These are phyloP conservation scores for Macroramphosus scolopax DNA, from an alignment of 2,797 vertebrate species.

Conservation along the genomic window DNA sequence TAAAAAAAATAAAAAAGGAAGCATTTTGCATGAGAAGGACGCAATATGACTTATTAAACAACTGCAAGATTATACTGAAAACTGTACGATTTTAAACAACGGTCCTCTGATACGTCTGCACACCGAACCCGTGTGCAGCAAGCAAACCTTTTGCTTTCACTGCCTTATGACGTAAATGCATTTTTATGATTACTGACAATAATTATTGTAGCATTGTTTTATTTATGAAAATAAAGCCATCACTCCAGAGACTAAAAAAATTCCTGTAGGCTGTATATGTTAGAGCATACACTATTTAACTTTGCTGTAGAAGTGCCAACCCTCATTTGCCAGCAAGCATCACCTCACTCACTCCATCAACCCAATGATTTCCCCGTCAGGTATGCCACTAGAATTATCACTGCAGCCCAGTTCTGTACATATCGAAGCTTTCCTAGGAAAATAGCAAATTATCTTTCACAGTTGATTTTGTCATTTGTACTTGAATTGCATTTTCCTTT, in stretches of 20 bases:
- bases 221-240: slow-evolving; percentile 86
- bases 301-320: slow-evolving; percentile 89
- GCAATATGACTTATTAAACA: slow-evolving; percentile 77
- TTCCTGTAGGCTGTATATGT: slow-evolving; percentile 84
- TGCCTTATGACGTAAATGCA: slow-evolving; percentile 85
- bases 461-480: slow-evolving; percentile 69
- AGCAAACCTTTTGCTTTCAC: slow-evolving; percentile 76
- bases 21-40: slow-evolving; percentile 91
- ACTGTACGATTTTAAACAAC: slow-evolving; percentile 66
- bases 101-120: slow-evolving; percentile 84
- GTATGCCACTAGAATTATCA: slow-evolving; percentile 67
- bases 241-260: slow-evolving; percentile 75
- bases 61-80: slow-evolving; percentile 48
- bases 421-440: slow-evolving; percentile 80
- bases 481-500: slow-evolving; percentile 61
- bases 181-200: slow-evolving; percentile 78
- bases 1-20: slow-evolving; percentile 55
- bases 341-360: slow-evolving; percentile 73
- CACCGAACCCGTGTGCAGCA: slow-evolving; percentile 74
- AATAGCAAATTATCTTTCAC: slow-evolving; percentile 69
- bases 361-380: slow-evolving; percentile 76
- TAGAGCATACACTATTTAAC: slow-evolving; percentile 80
- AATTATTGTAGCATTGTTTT: slow-evolving; percentile 84
- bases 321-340: slow-evolving; percentile 70
- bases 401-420: slow-evolving; percentile 81